Evolutionary conservation across 2,888 invertebrate genomes (phyloP), one percentile per base, ranked within the genome.

Genomic region (Pandemis heparana): DNA sequence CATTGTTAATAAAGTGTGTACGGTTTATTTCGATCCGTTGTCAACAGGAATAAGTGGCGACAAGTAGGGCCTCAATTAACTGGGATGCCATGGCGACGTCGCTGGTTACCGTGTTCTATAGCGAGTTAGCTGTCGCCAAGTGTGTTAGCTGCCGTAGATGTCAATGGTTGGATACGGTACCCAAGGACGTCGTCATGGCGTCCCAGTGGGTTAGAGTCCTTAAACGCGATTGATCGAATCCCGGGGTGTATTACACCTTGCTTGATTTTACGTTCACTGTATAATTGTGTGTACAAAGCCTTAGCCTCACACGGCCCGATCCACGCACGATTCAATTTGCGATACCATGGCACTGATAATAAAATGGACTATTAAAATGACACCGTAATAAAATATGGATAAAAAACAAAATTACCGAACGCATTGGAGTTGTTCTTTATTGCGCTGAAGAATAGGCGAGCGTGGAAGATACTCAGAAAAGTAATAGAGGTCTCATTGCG

Each of bases 331-430:
- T 72, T 72, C 72, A 68, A 72, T 72, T 72, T 72, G 56, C 67
- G 72, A 72, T 72, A 72, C 62, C 65, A 51, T 56, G 43, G 38
- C 38, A n/a, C 38, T 56, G 62, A 72, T 68, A 68, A 59, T 68
- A 72, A 72, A 72, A 56, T 12, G 53, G 56, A 63, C 72, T 72
- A 46, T 72, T 63, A 72, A 72, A 72, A 65, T 65, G 38, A 72
- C 62, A 72, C 72, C 72, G 62, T 72, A 68, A 72, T 72, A 72
- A 72, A 72, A 63, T 12, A 68, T 9, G 18, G 53, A 63, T 56
- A 56, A 56, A 63, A 41, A n/a, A 23, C 4, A 7, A 48, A 65
- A 65, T 51, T 9, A 32, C 38, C 51, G 12, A 70, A 23, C 23
- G 14, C 53, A 23, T 70, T 53, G 5, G 1, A 53, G 16, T 62